Evolutionary conservation across 2,888 invertebrate species (phyloP).

Genomic region (Andrena bucephala): DNA sequence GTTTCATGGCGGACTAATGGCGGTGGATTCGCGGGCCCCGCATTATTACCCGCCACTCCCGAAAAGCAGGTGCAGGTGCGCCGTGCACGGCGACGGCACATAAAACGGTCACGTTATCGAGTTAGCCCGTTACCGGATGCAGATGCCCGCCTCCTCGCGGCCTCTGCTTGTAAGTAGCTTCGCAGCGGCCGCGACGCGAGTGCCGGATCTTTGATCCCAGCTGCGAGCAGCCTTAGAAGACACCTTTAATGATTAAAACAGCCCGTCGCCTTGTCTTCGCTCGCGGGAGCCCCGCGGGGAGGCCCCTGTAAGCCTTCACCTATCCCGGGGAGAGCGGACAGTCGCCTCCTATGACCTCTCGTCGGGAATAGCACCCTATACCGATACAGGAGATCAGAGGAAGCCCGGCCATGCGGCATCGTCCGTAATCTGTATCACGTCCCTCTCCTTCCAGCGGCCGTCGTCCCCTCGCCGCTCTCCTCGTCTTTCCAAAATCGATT

Average conservation of each 20-base stretch:
- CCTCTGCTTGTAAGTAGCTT: conserved; percentile 45
- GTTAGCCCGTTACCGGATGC: conserved; percentile 24
- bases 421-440: conserved; percentile 74
- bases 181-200: conserved; percentile 31
- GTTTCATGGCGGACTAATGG: conserved; percentile 45
- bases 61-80: conserved; percentile 4
- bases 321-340: background rate
- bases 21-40: conserved; percentile 16
- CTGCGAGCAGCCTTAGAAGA: conserved; percentile 54
- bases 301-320: conserved; percentile 37
- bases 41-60: conserved; percentile 15
- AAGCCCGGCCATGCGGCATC: conserved; percentile 65
- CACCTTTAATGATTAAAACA: conserved; percentile 61
- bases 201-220: conserved; percentile 56
- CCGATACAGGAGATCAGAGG: conserved; percentile 66
- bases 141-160: background rate
- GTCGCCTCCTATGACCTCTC: conserved; percentile 49
- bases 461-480: conserved; percentile 55
- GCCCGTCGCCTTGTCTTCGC: conserved; percentile 26
- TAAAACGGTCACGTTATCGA: conserved; percentile 43
- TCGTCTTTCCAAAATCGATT: conserved; percentile 83
- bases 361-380: conserved; percentile 47
- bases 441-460: conserved; percentile 69
- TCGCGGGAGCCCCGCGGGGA: background rate
- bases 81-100: conserved; percentile 14